phyloP scores from a whole-genome alignment of 2,888 invertebrate genomes.

The Lithophane leautieri region DNA sequence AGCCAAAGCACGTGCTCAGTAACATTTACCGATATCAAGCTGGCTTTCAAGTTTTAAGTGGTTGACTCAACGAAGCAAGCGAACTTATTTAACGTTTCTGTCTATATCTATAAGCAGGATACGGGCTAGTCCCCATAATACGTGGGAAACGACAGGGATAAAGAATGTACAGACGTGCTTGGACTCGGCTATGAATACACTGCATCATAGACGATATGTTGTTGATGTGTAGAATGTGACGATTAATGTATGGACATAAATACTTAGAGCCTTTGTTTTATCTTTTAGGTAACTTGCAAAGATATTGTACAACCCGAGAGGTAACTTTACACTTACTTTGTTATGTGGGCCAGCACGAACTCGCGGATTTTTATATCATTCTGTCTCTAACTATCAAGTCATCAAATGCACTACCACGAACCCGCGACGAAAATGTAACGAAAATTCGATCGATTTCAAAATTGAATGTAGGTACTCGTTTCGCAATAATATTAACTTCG shows the following conservation, averaged over 20 bases:
- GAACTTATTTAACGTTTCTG: neutral
- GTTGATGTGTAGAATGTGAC: constrained; percentile 23
- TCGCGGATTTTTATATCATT: neutral
- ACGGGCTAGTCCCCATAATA: constrained; percentile 28
- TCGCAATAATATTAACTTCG: no score
- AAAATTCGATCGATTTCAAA: no score
- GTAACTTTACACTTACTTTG: neutral
- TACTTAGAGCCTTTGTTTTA: constrained; percentile 21
- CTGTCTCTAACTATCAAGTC: no score
- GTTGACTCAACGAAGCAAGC: no score
- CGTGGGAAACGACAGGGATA: constrained; percentile 36
- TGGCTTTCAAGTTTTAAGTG: neutral
- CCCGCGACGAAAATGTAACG: no score
- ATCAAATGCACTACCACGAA: no score
- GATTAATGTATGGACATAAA: constrained; percentile 44
- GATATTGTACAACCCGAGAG: neutral
- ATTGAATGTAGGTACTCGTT: no score
- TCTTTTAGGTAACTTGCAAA: neutral
- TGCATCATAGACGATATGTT: constrained; percentile 13
- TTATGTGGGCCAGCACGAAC: neutral
- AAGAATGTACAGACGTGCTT: constrained; percentile 39
- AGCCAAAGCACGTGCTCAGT: neutral
- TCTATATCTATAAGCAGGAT: constrained; percentile 13
- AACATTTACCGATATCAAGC: neutral
- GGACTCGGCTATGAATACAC: constrained; percentile 33